These are phyloP conservation scores for Dasypolia templi DNA, from an alignment of 2,888 invertebrate species.

Conservation along the genomic window DNA sequence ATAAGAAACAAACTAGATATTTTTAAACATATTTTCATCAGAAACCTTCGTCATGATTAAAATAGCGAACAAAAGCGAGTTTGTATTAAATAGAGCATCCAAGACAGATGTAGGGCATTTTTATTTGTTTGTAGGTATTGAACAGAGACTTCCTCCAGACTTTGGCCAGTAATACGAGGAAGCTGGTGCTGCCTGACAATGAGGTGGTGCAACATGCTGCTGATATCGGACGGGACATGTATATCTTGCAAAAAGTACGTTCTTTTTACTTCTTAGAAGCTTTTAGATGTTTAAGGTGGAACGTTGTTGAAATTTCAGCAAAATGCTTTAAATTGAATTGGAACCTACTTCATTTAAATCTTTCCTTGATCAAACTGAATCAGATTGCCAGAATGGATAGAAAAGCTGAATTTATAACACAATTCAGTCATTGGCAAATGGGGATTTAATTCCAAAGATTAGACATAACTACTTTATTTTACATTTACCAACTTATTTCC, in stretches of 20 bases:
- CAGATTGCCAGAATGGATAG: no score
- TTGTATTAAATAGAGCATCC: constrained; percentile 36
- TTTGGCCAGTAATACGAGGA: constrained; percentile 82
- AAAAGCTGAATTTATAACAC: neutral
- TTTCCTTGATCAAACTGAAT: no score
- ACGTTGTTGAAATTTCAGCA: neutral
- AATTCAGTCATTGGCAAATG: neutral
- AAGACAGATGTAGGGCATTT: constrained; percentile 47
- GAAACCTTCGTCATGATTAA: constrained; percentile 43
- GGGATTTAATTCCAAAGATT: neutral
- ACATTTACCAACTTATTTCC: neutral
- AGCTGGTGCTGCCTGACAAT: constrained; percentile 85
- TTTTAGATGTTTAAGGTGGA: neutral
- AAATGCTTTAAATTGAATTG: neutral
- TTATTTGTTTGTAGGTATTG: constrained; percentile 74
- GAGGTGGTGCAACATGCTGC: constrained; percentile 87
- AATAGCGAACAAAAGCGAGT: constrained; percentile 52
- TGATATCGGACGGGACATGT: constrained; percentile 88
- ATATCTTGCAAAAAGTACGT: constrained; percentile 84
- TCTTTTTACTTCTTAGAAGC: neutral
- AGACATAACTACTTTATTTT: neutral
- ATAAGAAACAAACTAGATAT: neutral
- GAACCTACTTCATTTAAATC: neutral
- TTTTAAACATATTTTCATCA: constrained; percentile 4
- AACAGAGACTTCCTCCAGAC: constrained; percentile 86